A percentile compares a stretch with the other conserved stretches of the same genome.
These are phyloP conservation scores for Danio aesculapii DNA, from an alignment of 2,797 vertebrate species.

Conservation along the genomic window DNA sequence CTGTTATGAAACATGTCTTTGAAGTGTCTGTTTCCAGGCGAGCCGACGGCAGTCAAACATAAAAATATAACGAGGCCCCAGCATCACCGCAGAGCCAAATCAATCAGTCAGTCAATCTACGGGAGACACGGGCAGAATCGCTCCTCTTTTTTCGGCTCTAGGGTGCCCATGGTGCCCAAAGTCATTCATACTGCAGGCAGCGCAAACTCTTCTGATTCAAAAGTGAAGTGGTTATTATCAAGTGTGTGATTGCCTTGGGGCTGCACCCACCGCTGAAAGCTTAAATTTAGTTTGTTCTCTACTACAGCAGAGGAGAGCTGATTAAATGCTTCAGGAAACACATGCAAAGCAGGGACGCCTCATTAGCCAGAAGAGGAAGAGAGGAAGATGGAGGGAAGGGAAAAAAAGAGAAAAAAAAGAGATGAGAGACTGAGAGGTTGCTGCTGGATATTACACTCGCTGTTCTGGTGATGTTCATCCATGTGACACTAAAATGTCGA, in stretches of 20 bases:
- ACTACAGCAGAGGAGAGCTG: slow-evolving; percentile 46
- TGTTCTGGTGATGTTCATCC: slow-evolving; percentile 3
- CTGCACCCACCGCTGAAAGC: slow-evolving; percentile 40
- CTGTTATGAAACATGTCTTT: slow-evolving; percentile 25
- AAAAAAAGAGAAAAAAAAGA: slow-evolving; percentile 15
- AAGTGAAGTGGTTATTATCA: slow-evolving; percentile 44
- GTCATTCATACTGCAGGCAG: slow-evolving; percentile 27
- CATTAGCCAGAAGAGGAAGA: slow-evolving; percentile 48
- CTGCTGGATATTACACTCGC: neutral
- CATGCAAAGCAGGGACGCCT: slow-evolving; percentile 44
- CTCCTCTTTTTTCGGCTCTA: slow-evolving; percentile 10
- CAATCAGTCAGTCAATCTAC: slow-evolving; percentile 34
- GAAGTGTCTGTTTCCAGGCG: slow-evolving; percentile 32
- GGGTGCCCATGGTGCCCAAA: slow-evolving; percentile 8
- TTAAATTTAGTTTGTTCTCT: slow-evolving; percentile 45
- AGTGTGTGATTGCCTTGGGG: slow-evolving; percentile 41
- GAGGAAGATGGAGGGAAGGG: neutral
- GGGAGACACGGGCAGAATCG: slow-evolving; percentile 17
- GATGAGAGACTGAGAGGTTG: slow-evolving; percentile 9
- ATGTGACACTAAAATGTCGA: neutral
- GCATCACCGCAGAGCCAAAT: slow-evolving; percentile 27
- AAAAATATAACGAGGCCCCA: slow-evolving; percentile 6
- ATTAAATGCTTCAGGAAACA: slow-evolving; percentile 53
- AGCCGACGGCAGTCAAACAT: slow-evolving; percentile 36
- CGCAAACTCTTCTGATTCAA: slow-evolving; percentile 26